A percentile compares a stretch with the other conserved stretches of the same genome.
Conservation (phyloP, 1,140 invertebrate genomes). For the Ceratoteleas bidentatus region DNA sequence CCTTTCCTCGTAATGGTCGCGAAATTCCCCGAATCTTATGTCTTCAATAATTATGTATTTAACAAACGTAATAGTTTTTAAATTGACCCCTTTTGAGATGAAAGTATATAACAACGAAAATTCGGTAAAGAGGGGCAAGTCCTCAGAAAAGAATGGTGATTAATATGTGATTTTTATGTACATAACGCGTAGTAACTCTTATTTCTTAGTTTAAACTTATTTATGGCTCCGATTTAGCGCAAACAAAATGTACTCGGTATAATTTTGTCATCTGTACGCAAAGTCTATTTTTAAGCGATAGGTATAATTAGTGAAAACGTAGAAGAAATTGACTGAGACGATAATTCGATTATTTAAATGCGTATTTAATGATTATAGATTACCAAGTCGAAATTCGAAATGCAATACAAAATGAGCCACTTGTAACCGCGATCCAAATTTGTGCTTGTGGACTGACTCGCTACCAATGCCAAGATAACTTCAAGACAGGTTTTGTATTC, state of each 20-base stretch:
- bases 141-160: constrained; percentile 7
- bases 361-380: constrained; percentile 14
- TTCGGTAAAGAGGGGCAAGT: no score
- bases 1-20: neutral
- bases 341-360: constrained; percentile 14
- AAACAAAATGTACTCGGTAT: neutral
- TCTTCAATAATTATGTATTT: neutral
- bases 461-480: constrained; percentile 19
- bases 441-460: constrained; percentile 51
- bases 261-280: neutral
- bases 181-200: constrained; percentile 6
- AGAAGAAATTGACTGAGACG: constrained; percentile 20
- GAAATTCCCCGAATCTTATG: constrained; percentile 14
- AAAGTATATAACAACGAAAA: constrained; percentile 3
- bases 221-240: constrained; percentile 1
- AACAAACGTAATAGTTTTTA: constrained; percentile 2
- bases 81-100: neutral
- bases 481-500: constrained; percentile 29
- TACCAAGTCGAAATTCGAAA: constrained; percentile 5
- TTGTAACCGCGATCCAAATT: constrained; percentile 8
- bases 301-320: constrained; percentile 4
- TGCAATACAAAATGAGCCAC: neutral
- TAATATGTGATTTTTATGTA: no score
- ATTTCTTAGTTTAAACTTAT: constrained; percentile 17
- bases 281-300: neutral